Percentiles rank a stretch among this genome's conserved stretches.
Conservation (phyloP, 1,140 invertebrate genomes). For the Magallana angulata region DNA sequence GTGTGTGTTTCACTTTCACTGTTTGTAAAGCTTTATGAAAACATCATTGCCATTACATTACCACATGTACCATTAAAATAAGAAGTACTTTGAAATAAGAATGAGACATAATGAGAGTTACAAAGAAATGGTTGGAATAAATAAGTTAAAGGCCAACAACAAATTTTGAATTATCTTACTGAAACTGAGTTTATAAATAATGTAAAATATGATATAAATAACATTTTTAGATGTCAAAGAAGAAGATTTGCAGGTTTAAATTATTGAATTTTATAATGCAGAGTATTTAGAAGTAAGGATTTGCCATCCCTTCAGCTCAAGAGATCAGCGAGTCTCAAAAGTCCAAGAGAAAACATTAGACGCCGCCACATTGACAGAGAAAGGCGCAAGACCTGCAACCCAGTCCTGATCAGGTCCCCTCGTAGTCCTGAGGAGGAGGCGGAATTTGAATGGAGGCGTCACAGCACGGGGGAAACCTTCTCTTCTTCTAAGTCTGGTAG, state of each 20-base stretch:
- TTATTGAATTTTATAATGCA: not conserved
- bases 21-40: too few species aligned
- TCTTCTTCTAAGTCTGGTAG: not conserved
- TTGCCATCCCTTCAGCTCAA: conserved; percentile 57
- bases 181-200: too few species aligned
- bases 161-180: too few species aligned
- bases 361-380: conserved; percentile 63
- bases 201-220: too few species aligned
- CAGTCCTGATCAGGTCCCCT: conserved; percentile 62
- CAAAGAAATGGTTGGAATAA: too few species aligned
- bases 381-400: conserved; percentile 71
- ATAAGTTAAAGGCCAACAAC: too few species aligned
- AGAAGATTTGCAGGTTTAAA: conserved; percentile 10
- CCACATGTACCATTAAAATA: too few species aligned
- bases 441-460: not conserved
- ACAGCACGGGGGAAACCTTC: conserved; percentile 19
- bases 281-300: conserved; percentile 31
- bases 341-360: conserved; percentile 59
- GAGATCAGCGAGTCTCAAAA: conserved; percentile 72
- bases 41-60: too few species aligned
- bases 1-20: too few species aligned
- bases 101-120: too few species aligned
- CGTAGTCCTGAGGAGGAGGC: conserved; percentile 40
- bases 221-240: too few species aligned
- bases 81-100: too few species aligned